phyloP scores from a whole-genome alignment of 23 tunicate species.

The Trididemnum clinides region DNA sequence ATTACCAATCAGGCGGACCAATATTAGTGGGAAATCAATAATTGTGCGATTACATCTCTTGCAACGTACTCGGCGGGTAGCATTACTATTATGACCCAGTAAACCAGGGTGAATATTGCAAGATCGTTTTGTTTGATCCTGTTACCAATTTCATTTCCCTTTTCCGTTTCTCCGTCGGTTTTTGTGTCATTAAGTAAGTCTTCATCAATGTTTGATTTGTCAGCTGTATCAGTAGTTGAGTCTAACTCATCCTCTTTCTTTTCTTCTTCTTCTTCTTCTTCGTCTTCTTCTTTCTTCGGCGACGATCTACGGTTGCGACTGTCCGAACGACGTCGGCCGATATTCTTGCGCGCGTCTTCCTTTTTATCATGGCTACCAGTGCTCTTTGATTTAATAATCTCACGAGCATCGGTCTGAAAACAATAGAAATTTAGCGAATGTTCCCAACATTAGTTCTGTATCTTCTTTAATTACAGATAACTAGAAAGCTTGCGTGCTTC shows the following conservation, averaged over 20 bases:
- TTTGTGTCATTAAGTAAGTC: background rate
- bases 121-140: background rate
- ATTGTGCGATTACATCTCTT: no score
- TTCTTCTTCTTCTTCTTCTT: background rate
- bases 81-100: no score
- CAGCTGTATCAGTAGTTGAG: no score
- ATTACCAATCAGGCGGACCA: no score
- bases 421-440: no score
- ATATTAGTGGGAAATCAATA: no score
- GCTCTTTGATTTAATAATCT: background rate
- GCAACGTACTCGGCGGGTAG: no score
- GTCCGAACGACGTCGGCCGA: background rate
- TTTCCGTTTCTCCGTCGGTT: background rate
- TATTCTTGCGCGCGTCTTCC: background rate
- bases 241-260: background rate
- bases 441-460: no score
- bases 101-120: no score
- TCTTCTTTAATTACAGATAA: no score
- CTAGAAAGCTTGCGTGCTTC: no score
- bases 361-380: background rate
- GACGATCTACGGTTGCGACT: background rate
- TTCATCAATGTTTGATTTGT: background rate
- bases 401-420: constrained; percentile 37
- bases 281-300: background rate
- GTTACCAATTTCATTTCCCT: background rate